phyloP scores from a whole-genome alignment of 2,888 invertebrate species.

The Neocrepidodera transversa region DNA sequence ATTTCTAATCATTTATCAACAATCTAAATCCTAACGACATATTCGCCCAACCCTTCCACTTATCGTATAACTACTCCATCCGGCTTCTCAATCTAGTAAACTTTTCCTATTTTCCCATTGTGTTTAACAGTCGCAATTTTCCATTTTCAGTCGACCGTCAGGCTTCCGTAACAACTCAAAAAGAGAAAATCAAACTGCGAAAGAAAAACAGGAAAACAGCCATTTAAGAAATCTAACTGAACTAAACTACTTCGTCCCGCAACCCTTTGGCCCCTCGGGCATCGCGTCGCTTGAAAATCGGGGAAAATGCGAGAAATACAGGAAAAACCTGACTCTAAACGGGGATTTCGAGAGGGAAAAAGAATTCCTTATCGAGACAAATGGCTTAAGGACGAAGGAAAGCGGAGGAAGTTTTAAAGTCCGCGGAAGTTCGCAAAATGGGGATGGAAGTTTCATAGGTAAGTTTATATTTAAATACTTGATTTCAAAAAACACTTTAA shows the following conservation, averaged over 20 bases:
- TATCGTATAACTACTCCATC: conserved; percentile 4
- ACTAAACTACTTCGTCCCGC: conserved; percentile 23
- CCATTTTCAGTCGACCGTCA: conserved; percentile 25
- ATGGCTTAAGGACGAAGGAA: conserved; percentile 25
- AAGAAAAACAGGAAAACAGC: conserved; percentile 28
- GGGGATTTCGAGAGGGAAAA: conserved; percentile 33
- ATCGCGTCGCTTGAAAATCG: conserved; percentile 25
- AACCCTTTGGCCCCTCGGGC: conserved; percentile 15
- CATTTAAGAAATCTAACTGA: conserved; percentile 31
- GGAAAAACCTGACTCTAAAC: conserved; percentile 35
- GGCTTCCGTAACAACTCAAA: conserved; percentile 17
- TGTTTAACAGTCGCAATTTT: conserved; percentile 18
- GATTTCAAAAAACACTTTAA: too few relatives aligned
- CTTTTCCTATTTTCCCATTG: conserved; percentile 1
- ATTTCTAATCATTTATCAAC: background rate
- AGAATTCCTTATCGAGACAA: conserved; percentile 35
- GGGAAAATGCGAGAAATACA: conserved; percentile 33
- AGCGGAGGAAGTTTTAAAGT: conserved; percentile 28
- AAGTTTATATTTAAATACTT: too few relatives aligned
- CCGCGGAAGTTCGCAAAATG: conserved; percentile 15
- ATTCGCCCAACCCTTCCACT: conserved; percentile 4
- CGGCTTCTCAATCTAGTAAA: background rate
- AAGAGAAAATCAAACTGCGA: conserved; percentile 24
- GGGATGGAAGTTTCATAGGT: conserved; percentile 24
- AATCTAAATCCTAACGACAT: too few relatives aligned